Evolutionary conservation across 2,797 vertebrate genomes (phyloP).

Genomic region (Rhodeus uyekii): DNA sequence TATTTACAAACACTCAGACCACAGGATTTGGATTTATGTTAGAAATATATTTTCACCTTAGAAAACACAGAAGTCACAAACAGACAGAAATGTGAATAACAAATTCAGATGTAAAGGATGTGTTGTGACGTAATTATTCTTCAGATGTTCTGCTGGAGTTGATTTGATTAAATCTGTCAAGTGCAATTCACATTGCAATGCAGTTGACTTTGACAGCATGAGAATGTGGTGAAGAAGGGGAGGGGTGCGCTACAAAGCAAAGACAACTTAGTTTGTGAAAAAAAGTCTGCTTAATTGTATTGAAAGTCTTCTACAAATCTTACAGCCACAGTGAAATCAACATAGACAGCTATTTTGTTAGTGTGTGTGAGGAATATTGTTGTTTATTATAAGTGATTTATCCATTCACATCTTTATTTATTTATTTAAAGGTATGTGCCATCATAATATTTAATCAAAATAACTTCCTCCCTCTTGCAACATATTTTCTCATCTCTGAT

Average conservation of each 20-base stretch:
- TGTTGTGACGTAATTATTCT: constrained; percentile 5
- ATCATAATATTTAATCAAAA: neutral
- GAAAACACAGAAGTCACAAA: neutral
- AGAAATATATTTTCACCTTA: neutral
- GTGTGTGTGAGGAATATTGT: no score
- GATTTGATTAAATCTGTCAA: constrained; percentile 28
- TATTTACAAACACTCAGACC: neutral
- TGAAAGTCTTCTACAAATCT: neutral
- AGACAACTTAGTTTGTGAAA: neutral
- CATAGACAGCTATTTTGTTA: no score
- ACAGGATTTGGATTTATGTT: neutral
- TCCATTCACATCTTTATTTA: neutral
- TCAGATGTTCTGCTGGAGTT: constrained; percentile 39
- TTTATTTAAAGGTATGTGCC: neutral
- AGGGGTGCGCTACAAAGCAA: neutral
- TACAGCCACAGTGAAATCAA: neutral
- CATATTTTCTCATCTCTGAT: neutral
- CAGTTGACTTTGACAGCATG: constrained; percentile 1
- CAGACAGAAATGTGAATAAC: neutral
- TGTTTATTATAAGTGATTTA: neutral
- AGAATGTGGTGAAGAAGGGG: neutral
- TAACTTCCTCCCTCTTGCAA: neutral
- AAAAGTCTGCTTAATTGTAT: neutral
- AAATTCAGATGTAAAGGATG: neutral
- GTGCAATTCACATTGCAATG: constrained; percentile 13